Evolutionary conservation across 2,797 vertebrate species (phyloP).

Genomic region (Psittacula echo): DNA sequence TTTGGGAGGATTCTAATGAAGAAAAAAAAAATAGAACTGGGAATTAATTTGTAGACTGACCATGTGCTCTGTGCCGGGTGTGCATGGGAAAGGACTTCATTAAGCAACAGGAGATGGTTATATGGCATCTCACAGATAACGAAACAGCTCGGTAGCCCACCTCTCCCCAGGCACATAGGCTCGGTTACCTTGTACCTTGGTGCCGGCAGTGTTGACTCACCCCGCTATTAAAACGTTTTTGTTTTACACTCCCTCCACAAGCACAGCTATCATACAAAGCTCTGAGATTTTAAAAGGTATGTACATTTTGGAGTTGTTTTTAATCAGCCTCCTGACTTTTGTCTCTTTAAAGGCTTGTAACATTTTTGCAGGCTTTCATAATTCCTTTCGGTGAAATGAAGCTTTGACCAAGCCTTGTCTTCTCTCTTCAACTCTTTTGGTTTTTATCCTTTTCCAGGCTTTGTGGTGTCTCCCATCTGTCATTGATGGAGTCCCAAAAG

Average conservation of each 20-base stretch:
- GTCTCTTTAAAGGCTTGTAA: not conserved
- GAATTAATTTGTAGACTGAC: not conserved
- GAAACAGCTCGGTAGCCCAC: not conserved
- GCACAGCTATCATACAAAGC: not conserved
- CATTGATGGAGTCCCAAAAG: not conserved
- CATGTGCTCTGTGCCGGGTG: not conserved
- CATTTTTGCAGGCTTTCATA: not conserved
- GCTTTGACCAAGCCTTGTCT: not conserved
- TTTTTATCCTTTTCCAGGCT: not conserved
- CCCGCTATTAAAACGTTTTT: not conserved
- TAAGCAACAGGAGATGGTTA: not conserved
- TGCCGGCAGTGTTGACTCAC: not conserved
- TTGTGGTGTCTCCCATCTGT: not conserved
- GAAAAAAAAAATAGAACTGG: not conserved
- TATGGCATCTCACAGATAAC: not conserved
- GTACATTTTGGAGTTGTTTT: accelerated
- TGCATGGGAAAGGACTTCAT: not conserved
- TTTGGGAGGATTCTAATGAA: not conserved
- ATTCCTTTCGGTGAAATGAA: not conserved
- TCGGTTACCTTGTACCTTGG: not conserved
- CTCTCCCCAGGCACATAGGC: not conserved
- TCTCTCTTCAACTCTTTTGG: not conserved
- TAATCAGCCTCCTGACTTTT: not conserved
- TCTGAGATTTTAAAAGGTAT: not conserved
- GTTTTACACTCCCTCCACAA: not conserved